Evolutionary conservation across 2,113 vertebrate genomes (phyloP).

Genomic region (Turdus rufiventris): DNA sequence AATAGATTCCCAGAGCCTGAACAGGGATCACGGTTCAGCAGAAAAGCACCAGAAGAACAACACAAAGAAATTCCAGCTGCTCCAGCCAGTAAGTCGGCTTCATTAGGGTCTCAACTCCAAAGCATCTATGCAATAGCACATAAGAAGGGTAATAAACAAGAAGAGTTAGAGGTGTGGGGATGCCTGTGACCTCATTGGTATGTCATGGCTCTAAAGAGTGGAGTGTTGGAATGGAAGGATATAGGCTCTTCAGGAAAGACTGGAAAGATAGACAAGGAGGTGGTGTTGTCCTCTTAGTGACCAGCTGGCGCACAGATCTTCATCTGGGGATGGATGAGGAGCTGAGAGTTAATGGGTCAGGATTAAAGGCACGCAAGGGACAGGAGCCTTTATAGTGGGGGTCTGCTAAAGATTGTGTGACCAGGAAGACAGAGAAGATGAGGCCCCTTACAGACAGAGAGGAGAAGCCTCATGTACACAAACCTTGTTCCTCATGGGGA

Average conservation of each 20-base stretch:
- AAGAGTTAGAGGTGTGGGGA: not conserved
- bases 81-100: not conserved
- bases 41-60: not conserved
- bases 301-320: not conserved
- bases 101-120: not conserved
- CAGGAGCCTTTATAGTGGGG: not conserved
- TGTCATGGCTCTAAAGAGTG: too few relatives aligned
- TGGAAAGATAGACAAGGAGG: too few relatives aligned
- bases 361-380: not conserved
- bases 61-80: not conserved
- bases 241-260: too few relatives aligned
- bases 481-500: not conserved
- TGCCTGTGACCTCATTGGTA: not conserved
- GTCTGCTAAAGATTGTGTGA: not conserved
- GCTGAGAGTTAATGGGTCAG: not conserved
- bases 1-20: not conserved
- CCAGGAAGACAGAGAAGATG: not conserved
- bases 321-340: not conserved
- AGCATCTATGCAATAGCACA: not conserved
- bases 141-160: not conserved
- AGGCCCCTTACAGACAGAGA: not conserved
- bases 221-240: too few relatives aligned
- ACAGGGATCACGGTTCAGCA: not conserved
- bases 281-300: not conserved
- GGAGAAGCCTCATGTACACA: fast-evolving